Conservation (phyloP, 1,140 invertebrate species). For the Drosophila triauraria region DNA sequence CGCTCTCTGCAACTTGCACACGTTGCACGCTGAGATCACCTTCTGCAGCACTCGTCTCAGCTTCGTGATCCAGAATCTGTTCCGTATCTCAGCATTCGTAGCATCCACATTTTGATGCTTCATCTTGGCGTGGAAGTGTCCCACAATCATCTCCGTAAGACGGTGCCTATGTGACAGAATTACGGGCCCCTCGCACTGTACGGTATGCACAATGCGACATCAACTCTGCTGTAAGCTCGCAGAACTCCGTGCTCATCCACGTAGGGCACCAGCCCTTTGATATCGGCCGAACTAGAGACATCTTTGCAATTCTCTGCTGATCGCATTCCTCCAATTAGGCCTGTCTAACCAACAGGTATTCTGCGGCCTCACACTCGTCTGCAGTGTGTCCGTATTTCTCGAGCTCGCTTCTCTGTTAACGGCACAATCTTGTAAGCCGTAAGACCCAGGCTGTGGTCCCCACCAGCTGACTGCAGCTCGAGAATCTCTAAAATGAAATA, state of each 20-base stretch:
- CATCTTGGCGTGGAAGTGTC: slow-evolving; percentile 3
- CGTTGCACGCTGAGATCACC: neutral
- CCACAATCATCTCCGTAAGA: slow-evolving; percentile 1
- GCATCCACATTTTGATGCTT: slow-evolving; percentile 9
- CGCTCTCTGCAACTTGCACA: neutral
- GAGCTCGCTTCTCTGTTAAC: neutral
- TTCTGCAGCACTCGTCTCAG: slow-evolving; percentile 3
- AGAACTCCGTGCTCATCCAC: neutral
- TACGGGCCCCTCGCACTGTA: neutral
- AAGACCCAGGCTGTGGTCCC: no score
- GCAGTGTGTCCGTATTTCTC: neutral
- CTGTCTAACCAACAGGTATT: neutral
- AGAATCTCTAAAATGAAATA: no score
- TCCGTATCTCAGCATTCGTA: neutral
- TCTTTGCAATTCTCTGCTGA: neutral
- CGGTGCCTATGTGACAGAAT: slow-evolving; percentile 9
- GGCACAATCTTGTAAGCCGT: neutral
- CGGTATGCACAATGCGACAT: slow-evolving; percentile 1
- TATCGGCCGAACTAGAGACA: neutral
- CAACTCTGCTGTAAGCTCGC: slow-evolving; percentile 2
- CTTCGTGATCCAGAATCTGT: slow-evolving; percentile 9
- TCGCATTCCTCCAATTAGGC: neutral
- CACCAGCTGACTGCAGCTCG: no score
- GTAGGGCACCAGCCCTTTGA: neutral
- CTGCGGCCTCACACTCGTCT: neutral